Base-by-base conservation (phyloP, 2,797 vertebrate species). In the Pipistrellus kuhlii region DNA sequence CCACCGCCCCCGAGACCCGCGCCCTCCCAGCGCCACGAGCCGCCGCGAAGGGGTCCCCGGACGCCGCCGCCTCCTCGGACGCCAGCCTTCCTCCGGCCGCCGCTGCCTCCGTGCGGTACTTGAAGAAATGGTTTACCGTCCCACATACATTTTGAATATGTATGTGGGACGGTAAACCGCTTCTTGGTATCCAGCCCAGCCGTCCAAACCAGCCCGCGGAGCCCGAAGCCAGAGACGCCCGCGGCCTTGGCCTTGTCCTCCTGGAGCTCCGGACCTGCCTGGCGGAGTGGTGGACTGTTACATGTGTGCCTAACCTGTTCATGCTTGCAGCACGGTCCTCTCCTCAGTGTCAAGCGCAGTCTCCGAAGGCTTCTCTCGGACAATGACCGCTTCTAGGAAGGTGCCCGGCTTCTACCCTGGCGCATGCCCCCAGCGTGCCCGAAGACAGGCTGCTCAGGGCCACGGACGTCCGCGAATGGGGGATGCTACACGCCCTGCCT, bases 81-180 rank as follows among this genome's bases (percentile, higher is more conserved):
- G 25, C 0, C 17, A 85, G 59, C 83, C 53, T 15, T 27, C 84
- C 30, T 35, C 51, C 80, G 14, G 77, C 53, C 80, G 0, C 23
- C 84, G 0, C 80, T 82, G 80, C 87, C 81, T 1, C 48, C 27
- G 62, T 85, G 96, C 95, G 97, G 97, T 97, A 96, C 97, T 97
- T 96, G 94, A 97, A 97, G 97, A 95, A 96, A 96, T 97, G 97
- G 96, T 97, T 97, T 97, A 97, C 97, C 93, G 96, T 95, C 97
- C 97, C 97, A 97, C 97, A 96, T 95, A 97, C 97, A 97, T 97
- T 97, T 92, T 95, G 53, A 23, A 44, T 96, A 96, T 97, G 97
- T 93, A 97, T 96, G 96, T 97, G 96, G 96, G 97, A 97, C 15
- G 96, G 96, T 97, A 97, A 97, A 96, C 97, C 95, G 96, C 94